Conservation (phyloP, 2,113 vertebrate genomes). For the Bolborhynchus lineola region DNA sequence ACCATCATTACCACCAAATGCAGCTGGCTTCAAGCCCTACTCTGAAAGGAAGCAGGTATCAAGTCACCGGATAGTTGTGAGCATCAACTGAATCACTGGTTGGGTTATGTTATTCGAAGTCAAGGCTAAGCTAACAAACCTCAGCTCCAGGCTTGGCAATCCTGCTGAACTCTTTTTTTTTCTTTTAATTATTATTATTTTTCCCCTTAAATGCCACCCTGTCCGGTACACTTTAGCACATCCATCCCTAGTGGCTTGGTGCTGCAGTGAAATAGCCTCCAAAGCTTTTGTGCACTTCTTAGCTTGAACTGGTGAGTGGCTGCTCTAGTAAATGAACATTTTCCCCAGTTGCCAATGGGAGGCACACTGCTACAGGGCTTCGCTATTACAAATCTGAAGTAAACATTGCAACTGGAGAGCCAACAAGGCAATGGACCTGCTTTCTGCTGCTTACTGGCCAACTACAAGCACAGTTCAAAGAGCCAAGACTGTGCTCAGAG, state of each 20-base stretch:
- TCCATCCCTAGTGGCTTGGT: background rate
- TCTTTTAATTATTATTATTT: background rate
- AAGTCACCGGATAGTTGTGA: background rate
- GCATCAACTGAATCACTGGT: background rate
- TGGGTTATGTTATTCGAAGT: background rate
- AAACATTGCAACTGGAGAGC: background rate
- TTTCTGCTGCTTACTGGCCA: background rate
- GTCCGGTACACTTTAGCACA: background rate
- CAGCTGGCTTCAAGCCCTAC: background rate
- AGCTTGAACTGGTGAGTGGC: fast-evolving
- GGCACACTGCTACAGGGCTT: background rate
- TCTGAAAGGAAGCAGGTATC: background rate
- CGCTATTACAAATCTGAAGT: background rate
- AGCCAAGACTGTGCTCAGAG: background rate
- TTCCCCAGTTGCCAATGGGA: background rate
- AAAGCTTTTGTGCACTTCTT: background rate
- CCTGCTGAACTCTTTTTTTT: background rate
- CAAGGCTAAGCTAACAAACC: background rate
- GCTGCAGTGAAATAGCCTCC: background rate
- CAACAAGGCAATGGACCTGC: background rate
- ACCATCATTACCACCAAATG: background rate
- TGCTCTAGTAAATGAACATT: background rate
- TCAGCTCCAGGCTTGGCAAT: background rate
- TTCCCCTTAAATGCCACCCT: background rate
- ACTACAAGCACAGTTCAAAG: background rate